phyloP scores from a whole-genome alignment of 1,140 invertebrate species.

The Bombus sibiricus region DNA sequence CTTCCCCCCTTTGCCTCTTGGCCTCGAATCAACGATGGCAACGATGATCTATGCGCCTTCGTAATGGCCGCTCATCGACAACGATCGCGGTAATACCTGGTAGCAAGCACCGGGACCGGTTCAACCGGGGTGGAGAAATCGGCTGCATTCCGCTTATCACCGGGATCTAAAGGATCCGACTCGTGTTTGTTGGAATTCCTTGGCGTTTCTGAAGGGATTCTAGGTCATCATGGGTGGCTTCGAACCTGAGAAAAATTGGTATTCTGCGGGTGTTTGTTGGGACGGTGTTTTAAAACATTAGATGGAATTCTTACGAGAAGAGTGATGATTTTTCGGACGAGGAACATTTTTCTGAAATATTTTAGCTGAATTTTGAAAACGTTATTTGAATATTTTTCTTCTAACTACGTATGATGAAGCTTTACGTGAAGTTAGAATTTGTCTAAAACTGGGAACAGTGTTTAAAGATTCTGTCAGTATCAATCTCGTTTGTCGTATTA shows the following conservation, averaged over 20 bases:
- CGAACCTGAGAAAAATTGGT: not conserved
- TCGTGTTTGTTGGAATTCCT: not conserved
- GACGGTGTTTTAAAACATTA: not conserved
- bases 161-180: not conserved
- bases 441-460: too few species aligned
- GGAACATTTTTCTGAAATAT: not conserved
- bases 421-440: too few species aligned
- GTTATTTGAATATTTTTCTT: too few species aligned
- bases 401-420: too few species aligned
- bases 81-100: slow-evolving; percentile 43
- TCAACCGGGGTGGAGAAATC: slow-evolving; percentile 24
- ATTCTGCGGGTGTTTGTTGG: not conserved
- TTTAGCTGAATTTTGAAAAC: too few species aligned
- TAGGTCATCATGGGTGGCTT: not conserved
- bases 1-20: slow-evolving; percentile 33
- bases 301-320: not conserved
- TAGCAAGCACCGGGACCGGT: slow-evolving; percentile 31
- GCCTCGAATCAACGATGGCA: slow-evolving; percentile 59
- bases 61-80: slow-evolving; percentile 45
- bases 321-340: not conserved
- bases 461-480: too few species aligned
- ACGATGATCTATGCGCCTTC: slow-evolving; percentile 61
- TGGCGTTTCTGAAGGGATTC: not conserved
- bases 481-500: too few species aligned
- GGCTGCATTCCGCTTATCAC: slow-evolving; percentile 43